Evolutionary conservation across 2,113 vertebrate species (phyloP).

Genomic region (Rhombomys opimus): DNA sequence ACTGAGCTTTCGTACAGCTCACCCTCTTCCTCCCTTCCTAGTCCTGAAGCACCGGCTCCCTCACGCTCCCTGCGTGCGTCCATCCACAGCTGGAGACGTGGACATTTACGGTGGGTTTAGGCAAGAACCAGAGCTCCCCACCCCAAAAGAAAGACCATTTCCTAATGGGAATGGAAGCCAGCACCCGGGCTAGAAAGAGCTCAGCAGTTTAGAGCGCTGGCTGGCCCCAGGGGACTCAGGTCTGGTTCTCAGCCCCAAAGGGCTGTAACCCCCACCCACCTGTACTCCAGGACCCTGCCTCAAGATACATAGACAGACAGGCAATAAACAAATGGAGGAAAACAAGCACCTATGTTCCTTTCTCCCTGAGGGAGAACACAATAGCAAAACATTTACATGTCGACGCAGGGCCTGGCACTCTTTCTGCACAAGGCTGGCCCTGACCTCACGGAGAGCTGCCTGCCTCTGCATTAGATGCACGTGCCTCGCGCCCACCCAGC

Average conservation of each 20-base stretch:
- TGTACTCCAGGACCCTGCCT: not conserved
- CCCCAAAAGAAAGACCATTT: not conserved
- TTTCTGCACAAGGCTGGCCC: not conserved
- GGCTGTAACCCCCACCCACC: not conserved
- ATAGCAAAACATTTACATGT: not conserved
- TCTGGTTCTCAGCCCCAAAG: not conserved
- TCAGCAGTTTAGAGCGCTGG: not conserved
- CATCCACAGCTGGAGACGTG: not conserved
- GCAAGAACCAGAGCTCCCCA: not conserved
- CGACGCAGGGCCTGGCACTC: not conserved
- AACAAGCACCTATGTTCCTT: not conserved
- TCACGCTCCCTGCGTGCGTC: not conserved
- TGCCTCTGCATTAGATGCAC: no score
- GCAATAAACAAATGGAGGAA: not conserved
- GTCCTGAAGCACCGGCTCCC: not conserved
- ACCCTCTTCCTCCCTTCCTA: not conserved
- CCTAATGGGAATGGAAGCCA: not conserved
- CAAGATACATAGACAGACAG: not conserved
- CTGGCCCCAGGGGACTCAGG: not conserved
- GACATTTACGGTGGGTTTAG: not conserved
- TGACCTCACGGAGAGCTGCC: not conserved
- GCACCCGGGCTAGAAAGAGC: not conserved
- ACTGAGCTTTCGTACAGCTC: not conserved
- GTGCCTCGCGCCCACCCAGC: not conserved
- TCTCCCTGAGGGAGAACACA: not conserved